Base-by-base conservation (phyloP, 2,797 vertebrate genomes). In the Etheostoma perlongum region DNA sequence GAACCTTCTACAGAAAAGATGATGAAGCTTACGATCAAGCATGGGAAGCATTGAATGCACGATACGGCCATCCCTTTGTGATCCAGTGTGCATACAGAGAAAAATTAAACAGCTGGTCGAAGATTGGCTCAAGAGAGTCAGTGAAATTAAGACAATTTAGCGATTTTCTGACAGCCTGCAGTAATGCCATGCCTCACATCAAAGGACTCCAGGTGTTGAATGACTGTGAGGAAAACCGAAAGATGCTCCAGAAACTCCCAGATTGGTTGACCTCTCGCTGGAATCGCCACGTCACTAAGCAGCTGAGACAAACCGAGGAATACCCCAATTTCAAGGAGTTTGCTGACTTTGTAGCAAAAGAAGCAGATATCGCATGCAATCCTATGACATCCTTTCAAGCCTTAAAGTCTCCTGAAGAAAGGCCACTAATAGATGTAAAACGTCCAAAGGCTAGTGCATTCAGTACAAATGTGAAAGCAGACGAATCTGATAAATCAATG, bases 161-260 rank as follows among this genome's bases (percentile, higher is more conserved):
- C n/a, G n/a, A n/a, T n/a, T n/a, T n/a, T n/a, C n/a, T n/a, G n/a
- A n/a, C n/a, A n/a, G n/a, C n/a, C n/a, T n/a, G n/a, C n/a, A n/a
- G n/a, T n/a, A n/a, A n/a, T n/a, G n/a, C n/a, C n/a, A n/a, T n/a
- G n/a, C n/a, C n/a, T n/a, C n/a, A n/a, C n/a, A n/a, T n/a, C n/a
- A n/a, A n/a, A n/a, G n/a, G n/a, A n/a, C n/a, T n/a, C n/a, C n/a
- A n/a, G n/a, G n/a, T n/a, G n/a, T n/a, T n/a, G n/a, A n/a, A n/a
- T n/a, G n/a, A n/a, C n/a, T n/a, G n/a, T n/a, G n/a, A n/a, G n/a
- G n/a, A n/a, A n/a, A n/a, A n/a, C n/a, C n/a, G n/a, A n/a, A n/a
- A n/a, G n/a, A 71, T 68, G 44, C 46, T 58, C 1, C 49, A 48
- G 15, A 68, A 58, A 9, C 65, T 74, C 3, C 33, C 71, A n/a